Conservation (phyloP, 2,888 invertebrate genomes). For the Synanthedon tipuliformis region DNA sequence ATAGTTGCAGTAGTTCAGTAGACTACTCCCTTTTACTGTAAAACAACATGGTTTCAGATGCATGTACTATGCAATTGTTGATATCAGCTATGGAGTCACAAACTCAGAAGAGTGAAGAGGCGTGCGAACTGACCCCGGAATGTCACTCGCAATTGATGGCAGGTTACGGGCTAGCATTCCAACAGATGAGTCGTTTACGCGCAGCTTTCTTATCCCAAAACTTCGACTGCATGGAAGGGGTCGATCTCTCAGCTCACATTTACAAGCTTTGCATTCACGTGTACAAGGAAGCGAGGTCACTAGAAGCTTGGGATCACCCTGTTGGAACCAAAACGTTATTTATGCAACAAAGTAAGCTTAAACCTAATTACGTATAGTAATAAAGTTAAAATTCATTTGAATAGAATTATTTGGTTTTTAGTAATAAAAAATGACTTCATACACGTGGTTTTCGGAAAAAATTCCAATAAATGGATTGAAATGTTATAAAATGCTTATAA, state of each 20-base stretch:
- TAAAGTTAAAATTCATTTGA: too few species aligned
- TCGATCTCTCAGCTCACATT: slow-evolving; percentile 48
- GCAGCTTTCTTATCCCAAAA: slow-evolving; percentile 39
- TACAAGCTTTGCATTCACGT: slow-evolving; percentile 59
- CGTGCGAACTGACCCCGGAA: slow-evolving; percentile 50
- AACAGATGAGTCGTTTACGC: slow-evolving; percentile 50
- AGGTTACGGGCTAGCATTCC: slow-evolving; percentile 53
- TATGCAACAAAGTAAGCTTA: slow-evolving; percentile 54
- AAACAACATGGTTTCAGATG: slow-evolving; percentile 31
- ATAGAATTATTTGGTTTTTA: too few species aligned
- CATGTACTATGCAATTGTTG: slow-evolving; percentile 58
- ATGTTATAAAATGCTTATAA: too few species aligned
- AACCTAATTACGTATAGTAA: too few species aligned
- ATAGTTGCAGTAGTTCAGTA: too few species aligned
- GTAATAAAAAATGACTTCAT: too few species aligned
- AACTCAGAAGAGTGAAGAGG: slow-evolving; percentile 40
- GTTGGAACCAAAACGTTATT: slow-evolving; percentile 53
- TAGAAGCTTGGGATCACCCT: slow-evolving; percentile 59
- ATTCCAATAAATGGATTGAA: too few species aligned
- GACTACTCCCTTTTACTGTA: not conserved
- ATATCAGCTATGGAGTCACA: slow-evolving; percentile 60
- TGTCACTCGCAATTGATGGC: slow-evolving; percentile 46
- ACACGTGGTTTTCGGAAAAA: too few species aligned
- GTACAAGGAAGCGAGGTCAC: slow-evolving; percentile 56
- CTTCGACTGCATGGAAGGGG: slow-evolving; percentile 53